Conservation (phyloP, 2,797 vertebrate genomes). For the Macropodus opercularis region DNA sequence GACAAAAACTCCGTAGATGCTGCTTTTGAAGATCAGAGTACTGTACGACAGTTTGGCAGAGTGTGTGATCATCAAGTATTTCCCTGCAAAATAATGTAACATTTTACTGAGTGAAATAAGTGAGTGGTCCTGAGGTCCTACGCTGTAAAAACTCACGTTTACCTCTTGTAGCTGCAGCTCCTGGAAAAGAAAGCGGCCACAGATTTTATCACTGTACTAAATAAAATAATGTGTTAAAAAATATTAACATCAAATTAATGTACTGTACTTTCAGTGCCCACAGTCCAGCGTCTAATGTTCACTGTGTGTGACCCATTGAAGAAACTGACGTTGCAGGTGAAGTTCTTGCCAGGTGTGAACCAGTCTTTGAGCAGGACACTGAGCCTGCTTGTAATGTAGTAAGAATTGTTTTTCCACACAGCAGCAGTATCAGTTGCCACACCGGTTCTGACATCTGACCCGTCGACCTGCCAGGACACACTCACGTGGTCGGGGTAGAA, state of each 20-base stretch:
- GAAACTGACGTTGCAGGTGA: slow-evolving; percentile 47
- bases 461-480: slow-evolving; percentile 55
- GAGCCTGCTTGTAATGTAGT: slow-evolving; percentile 69
- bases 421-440: slow-evolving; percentile 57
- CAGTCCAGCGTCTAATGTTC: accelerated
- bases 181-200: not conserved
- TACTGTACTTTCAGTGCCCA: not conserved
- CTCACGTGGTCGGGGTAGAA: slow-evolving; percentile 78
- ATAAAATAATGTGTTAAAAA: not conserved
- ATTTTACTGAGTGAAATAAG: not conserved
- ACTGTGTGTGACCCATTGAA: not conserved
- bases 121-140: not conserved
- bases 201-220: not conserved
- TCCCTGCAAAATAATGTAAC: slow-evolving; percentile 29
- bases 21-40: slow-evolving; percentile 66
- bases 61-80: slow-evolving; percentile 10
- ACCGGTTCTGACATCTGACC: accelerated
- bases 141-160: not conserved
- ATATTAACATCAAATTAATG: too few relatives aligned
- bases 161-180: slow-evolving; percentile 25
- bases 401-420: accelerated
- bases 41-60: slow-evolving; percentile 56
- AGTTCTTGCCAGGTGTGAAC: slow-evolving; percentile 2
- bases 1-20: slow-evolving; percentile 67
- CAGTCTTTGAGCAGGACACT: slow-evolving; percentile 27